Evolutionary conservation across 2,888 invertebrate genomes (phyloP), one percentile per base, ranked within the genome.

Genomic region (Drosophila helvetica): DNA sequence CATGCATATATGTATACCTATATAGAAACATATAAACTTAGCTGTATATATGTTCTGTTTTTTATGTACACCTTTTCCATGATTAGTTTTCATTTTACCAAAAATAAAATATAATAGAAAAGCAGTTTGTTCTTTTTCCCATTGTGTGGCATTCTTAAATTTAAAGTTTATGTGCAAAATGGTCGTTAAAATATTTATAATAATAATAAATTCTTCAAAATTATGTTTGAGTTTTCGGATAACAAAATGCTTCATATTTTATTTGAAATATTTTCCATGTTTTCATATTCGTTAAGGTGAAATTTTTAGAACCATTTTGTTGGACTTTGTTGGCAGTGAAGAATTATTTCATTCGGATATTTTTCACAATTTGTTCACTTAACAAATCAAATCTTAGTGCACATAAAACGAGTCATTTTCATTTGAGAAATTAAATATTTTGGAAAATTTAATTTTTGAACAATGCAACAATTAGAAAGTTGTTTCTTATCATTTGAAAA

Each of bases 1-100:
- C 6, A n/a, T 3, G 10, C 9, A n/a, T 52, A 68, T 56, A 12
- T 5, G 54, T 15, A 58, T 59, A 51, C 46, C 30, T 30, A 18
- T 43, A n/a, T n/a, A n/a, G n/a, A n/a, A n/a, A 59, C 38, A 30
- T 9, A 38, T 50, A 47, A 9, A 10, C 30, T 10, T 3, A 3
- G 1, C 9, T 48, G 9, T 45, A 33, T 52, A 19, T 45, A 59
- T 42, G 42, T 25, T 10, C 33, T 3, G 4, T 25, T 56, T 22
- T 53, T 60, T 33, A 42, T 42, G 42, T 53, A 38, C 38, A 38
- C 0, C 5, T 38, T 38, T 38, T 2, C 53, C 10, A 10, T 42
- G 42, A 38, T 42, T 42, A 53, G 15, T 33, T 33, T 33, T 33
- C 33, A 33, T 33, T 33, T 12, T 33, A 12, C 4, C 33, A 12